These are phyloP conservation scores for Acanthoscelides obtectus DNA, from an alignment of 2,888 invertebrate genomes.

Conservation along the genomic window DNA sequence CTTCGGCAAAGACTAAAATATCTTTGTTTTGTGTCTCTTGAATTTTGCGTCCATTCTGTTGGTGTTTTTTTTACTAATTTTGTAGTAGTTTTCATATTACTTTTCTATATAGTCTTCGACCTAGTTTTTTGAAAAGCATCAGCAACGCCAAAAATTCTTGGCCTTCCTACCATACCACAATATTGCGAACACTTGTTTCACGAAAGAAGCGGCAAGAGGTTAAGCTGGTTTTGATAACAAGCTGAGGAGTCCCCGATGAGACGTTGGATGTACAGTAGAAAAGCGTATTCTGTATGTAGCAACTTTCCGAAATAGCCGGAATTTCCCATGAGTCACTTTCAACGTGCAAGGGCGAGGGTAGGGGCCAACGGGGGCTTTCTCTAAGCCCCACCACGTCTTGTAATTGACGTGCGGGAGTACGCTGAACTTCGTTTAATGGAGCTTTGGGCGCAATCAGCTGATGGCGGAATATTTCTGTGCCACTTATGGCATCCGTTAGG, in stretches of 20 bases:
- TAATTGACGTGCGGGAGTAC: neutral
- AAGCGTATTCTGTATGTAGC: neutral
- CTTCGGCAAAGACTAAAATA: too few relatives aligned
- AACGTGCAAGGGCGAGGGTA: neutral
- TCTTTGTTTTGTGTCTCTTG: too few relatives aligned
- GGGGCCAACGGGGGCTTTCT: constrained; percentile 1
- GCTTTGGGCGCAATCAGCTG: neutral
- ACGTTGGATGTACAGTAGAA: neutral
- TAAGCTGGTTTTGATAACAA: neutral
- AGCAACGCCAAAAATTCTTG: too few relatives aligned
- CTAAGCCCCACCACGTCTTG: neutral
- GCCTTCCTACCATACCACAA: too few relatives aligned
- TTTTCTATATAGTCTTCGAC: too few relatives aligned
- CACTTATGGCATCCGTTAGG: neutral
- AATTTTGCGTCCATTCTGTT: too few relatives aligned
- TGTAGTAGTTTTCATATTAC: too few relatives aligned
- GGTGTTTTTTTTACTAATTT: too few relatives aligned
- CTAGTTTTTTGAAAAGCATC: too few relatives aligned
- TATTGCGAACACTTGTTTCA: neutral
- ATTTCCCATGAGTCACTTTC: constrained; percentile 11
- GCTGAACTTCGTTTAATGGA: neutral
- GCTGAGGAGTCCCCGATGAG: neutral
- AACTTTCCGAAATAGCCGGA: neutral
- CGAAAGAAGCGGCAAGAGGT: neutral
- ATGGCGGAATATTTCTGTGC: neutral